Evolutionary conservation across 1,140 invertebrate genomes (phyloP).

Genomic region (Drosophila sp.): DNA sequence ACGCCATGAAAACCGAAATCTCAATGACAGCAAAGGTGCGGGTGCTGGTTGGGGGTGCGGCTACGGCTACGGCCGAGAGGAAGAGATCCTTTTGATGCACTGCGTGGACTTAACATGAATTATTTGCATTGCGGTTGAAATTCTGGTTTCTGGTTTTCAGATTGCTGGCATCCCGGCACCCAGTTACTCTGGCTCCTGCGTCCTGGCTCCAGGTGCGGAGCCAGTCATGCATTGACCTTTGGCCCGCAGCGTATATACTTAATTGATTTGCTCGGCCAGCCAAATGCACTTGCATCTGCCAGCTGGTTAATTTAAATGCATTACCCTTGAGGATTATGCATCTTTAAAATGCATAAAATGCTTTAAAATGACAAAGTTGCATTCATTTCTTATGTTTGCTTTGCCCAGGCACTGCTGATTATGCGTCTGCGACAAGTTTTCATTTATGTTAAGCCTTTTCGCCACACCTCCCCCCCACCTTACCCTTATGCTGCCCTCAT

Average conservation of each 20-base stretch:
- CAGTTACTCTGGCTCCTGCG: slow-evolving; percentile 2
- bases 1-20: slow-evolving; percentile 38
- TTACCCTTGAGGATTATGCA: slow-evolving; percentile 31
- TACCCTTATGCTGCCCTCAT: too few relatives aligned
- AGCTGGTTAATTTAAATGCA: slow-evolving; percentile 58
- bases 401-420: slow-evolving; percentile 12
- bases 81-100: slow-evolving; percentile 56
- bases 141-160: slow-evolving; percentile 30
- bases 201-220: slow-evolving; percentile 36
- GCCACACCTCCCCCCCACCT: not conserved
- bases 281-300: slow-evolving; percentile 37
- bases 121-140: slow-evolving; percentile 64
- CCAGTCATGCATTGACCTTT: slow-evolving; percentile 53
- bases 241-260: slow-evolving; percentile 50
- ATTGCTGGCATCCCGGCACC: not conserved
- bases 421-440: slow-evolving; percentile 53
- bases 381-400: not conserved
- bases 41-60: not conserved
- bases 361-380: slow-evolving; percentile 31
- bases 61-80: too few relatives aligned
- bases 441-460: slow-evolving; percentile 47
- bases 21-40: slow-evolving; percentile 30
- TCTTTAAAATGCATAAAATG: slow-evolving; percentile 55
- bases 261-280: slow-evolving; percentile 56
- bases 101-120: slow-evolving; percentile 66